Conservation (phyloP, 2,797 vertebrate species). For the Danio choprae region DNA sequence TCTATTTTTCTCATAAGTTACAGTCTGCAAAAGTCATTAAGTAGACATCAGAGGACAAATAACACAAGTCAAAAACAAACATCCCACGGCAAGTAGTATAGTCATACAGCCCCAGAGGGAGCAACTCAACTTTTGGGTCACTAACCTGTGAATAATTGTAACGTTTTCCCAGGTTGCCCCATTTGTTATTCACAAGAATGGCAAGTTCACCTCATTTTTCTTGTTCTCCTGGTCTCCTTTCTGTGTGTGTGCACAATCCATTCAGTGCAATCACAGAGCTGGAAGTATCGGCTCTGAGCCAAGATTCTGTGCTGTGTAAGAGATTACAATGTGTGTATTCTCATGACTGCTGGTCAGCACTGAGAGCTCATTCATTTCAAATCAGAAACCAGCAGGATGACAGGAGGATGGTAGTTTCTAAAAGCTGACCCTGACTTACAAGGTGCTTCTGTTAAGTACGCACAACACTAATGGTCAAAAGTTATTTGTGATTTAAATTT, state of each 20-base stretch:
- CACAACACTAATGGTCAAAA: not conserved
- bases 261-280: conserved; percentile 2
- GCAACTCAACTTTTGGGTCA: not conserved
- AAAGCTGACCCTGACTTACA: not conserved
- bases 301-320: conserved; percentile 7
- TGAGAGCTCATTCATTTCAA: not conserved
- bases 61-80: not conserved
- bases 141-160: conserved; percentile 19
- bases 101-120: not conserved
- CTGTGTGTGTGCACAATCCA: conserved; percentile 9
- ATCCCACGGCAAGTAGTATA: not conserved
- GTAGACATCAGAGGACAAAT: not conserved
- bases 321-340: conserved; percentile 9
- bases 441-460: not conserved
- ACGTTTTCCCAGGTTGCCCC: not conserved
- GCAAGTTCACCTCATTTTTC: not conserved
- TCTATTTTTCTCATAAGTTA: not conserved
- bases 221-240: not conserved
- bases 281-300: conserved; percentile 9
- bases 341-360: not conserved
- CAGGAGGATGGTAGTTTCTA: not conserved
- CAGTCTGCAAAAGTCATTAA: not conserved
- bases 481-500: too few species aligned
- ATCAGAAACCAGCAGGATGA: not conserved
- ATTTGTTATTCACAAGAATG: not conserved